These are phyloP conservation scores for Coelopa frigida DNA, from an alignment of 1,140 invertebrate genomes.

Conservation along the genomic window DNA sequence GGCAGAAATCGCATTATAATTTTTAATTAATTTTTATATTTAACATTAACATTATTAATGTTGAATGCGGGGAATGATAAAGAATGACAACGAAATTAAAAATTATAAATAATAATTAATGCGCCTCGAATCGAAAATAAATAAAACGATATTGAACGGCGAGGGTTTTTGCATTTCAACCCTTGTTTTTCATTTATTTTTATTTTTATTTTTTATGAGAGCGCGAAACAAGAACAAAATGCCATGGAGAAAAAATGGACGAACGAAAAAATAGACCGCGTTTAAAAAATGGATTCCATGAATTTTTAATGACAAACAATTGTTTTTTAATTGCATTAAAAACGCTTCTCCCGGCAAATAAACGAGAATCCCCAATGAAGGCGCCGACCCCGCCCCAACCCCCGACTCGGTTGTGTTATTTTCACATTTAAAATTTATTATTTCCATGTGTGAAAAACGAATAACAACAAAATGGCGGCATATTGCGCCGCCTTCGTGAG, in stretches of 20 bases:
- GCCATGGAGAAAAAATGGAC: slow-evolving; percentile 6
- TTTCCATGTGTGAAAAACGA: too few relatives aligned
- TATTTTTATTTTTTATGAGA: neutral
- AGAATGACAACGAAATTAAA: slow-evolving; percentile 14
- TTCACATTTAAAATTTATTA: too few relatives aligned
- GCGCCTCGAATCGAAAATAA: slow-evolving; percentile 12
- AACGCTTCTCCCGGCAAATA: too few relatives aligned
- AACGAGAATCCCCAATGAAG: too few relatives aligned
- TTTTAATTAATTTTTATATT: slow-evolving; percentile 28
- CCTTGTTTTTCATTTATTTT: slow-evolving; percentile 6
- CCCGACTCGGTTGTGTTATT: too few relatives aligned
- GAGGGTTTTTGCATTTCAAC: slow-evolving; percentile 8
- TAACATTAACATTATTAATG: slow-evolving; percentile 13
- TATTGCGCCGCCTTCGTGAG: too few relatives aligned
- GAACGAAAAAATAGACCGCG: slow-evolving; percentile 14
- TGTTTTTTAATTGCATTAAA: slow-evolving; percentile 37
- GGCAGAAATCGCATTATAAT: slow-evolving; percentile 13
- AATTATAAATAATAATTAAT: slow-evolving; percentile 38
- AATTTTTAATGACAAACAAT: slow-evolving; percentile 29
- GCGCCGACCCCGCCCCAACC: too few relatives aligned
- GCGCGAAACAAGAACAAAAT: neutral
- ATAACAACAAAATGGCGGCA: too few relatives aligned
- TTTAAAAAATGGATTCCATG: slow-evolving; percentile 16
- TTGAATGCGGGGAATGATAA: slow-evolving; percentile 15
- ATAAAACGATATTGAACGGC: neutral